Conservation (phyloP, 2,888 invertebrate genomes). For the Sarcophaga rosellei region DNA sequence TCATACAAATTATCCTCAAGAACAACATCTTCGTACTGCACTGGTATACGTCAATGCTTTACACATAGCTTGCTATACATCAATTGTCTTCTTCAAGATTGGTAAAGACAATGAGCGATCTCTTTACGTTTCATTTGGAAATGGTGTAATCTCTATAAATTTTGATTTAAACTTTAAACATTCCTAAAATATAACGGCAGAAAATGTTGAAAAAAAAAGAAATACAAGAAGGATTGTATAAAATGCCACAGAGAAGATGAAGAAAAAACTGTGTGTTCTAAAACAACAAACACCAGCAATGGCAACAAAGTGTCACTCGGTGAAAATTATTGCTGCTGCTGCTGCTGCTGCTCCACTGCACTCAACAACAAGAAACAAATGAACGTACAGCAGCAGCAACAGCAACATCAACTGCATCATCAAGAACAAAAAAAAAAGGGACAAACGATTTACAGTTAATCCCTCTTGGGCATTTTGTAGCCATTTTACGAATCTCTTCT, state of each 20-base stretch:
- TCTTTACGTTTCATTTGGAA: not conserved
- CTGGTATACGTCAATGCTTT: too few relatives aligned
- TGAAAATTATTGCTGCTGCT: conserved; percentile 54
- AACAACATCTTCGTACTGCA: too few relatives aligned
- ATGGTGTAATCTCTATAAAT: conserved; percentile 53
- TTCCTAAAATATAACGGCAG: conserved; percentile 61
- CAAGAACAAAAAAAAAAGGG: conserved; percentile 55
- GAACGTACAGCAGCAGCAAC: conserved; percentile 36
- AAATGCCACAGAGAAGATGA: not conserved
- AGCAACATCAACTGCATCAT: conserved; percentile 23
- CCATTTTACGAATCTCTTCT: conserved; percentile 60
- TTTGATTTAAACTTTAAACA: conserved; percentile 76
- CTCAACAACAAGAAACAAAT: not conserved
- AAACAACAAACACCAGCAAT: conserved; percentile 24
- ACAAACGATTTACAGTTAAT: conserved; percentile 78
- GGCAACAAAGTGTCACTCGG: conserved; percentile 63
- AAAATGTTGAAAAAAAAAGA: conserved; percentile 27
- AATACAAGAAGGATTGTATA: conserved; percentile 33
- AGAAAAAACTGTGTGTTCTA: not conserved
- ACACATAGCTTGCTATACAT: too few relatives aligned
- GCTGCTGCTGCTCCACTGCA: not conserved
- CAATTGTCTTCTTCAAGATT: too few relatives aligned
- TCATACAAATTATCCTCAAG: too few relatives aligned
- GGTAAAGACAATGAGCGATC: too few relatives aligned
- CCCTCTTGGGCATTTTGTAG: conserved; percentile 80